Evolutionary conservation across 2,888 invertebrate species (phyloP).

Genomic region (Portevinia maculata): DNA sequence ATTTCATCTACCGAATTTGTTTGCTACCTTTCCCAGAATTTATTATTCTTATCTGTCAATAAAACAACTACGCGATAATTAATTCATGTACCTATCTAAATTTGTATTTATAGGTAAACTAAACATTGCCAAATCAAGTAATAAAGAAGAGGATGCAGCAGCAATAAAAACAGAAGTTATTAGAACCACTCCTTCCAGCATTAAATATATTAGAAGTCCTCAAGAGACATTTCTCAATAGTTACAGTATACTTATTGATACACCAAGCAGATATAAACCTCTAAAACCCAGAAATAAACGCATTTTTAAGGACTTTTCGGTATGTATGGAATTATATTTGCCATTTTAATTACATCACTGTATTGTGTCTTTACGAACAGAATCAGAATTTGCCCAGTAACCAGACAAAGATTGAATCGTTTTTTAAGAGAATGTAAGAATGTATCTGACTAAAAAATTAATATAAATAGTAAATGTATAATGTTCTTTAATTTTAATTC

Average conservation of each 20-base stretch:
- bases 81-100: neutral
- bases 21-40: no score
- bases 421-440: constrained; percentile 55
- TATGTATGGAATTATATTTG: neutral
- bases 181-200: neutral
- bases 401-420: constrained; percentile 63
- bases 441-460: neutral
- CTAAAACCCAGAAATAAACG: constrained; percentile 22
- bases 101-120: constrained; percentile 20
- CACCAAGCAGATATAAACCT: constrained; percentile 6
- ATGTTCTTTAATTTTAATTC: no score
- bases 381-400: constrained; percentile 26
- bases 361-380: neutral
- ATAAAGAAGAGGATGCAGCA: neutral
- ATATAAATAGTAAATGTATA: neutral
- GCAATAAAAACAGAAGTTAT: neutral
- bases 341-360: neutral
- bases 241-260: constrained; percentile 14
- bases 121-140: constrained; percentile 23
- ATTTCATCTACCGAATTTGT: no score
- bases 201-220: neutral
- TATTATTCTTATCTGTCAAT: no score
- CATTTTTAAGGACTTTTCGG: constrained; percentile 14
- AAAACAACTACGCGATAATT: no score
- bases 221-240: constrained; percentile 21